Conservation (phyloP, 2,888 invertebrate genomes). For the Leptinotarsa peninsularis region DNA sequence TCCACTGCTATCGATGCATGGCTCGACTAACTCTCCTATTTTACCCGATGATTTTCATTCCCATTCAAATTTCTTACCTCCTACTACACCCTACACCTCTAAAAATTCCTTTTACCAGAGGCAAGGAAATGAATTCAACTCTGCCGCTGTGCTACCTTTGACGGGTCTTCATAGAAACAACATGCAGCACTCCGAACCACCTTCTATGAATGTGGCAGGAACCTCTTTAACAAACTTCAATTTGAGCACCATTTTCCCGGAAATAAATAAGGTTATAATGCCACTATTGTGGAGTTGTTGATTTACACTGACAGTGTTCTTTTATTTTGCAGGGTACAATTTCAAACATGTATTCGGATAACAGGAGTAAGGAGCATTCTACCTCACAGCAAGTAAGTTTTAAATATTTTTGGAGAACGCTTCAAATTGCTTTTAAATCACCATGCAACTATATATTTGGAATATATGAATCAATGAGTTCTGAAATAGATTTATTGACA, state of each 20-base stretch:
- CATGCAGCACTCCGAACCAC: slow-evolving; percentile 60
- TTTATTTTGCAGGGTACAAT: slow-evolving; percentile 23
- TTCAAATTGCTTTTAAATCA: no score
- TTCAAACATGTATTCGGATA: slow-evolving; percentile 27
- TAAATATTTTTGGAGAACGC: no score
- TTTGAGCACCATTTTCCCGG: slow-evolving; percentile 85
- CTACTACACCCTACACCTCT: slow-evolving; percentile 62
- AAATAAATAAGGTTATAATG: slow-evolving; percentile 73
- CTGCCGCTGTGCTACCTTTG: slow-evolving; percentile 54
- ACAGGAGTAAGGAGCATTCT: slow-evolving; percentile 27
- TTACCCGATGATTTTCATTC: slow-evolving; percentile 65
- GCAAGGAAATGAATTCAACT: slow-evolving; percentile 54
- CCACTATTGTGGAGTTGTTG: no score
- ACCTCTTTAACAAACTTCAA: slow-evolving; percentile 81
- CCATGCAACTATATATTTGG: no score
- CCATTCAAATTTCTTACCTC: slow-evolving; percentile 61
- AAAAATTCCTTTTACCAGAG: slow-evolving; percentile 64
- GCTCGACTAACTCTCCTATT: slow-evolving; percentile 63
- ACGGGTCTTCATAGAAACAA: slow-evolving; percentile 53
- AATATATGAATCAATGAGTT: no score
- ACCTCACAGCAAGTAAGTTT: slow-evolving; percentile 27
- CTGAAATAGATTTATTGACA: no score
- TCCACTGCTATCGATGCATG: slow-evolving; percentile 62
- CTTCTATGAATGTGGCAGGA: slow-evolving; percentile 62
- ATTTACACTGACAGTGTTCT: not conserved